A percentile compares a stretch with the other conserved stretches of the same genome.
Conservation (phyloP, 2,888 invertebrate genomes). For the Auanema freiburgensis region DNA sequence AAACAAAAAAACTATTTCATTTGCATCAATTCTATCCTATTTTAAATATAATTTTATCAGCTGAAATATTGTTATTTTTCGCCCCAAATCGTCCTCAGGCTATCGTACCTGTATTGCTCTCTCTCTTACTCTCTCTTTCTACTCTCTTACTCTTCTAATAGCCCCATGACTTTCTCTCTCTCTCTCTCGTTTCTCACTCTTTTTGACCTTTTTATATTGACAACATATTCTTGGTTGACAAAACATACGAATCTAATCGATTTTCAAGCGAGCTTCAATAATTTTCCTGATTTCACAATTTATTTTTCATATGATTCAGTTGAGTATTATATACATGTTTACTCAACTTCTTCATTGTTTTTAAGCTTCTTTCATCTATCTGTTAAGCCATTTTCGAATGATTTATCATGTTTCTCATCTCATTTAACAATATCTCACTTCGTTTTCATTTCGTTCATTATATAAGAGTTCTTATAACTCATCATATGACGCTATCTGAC, state of each 20-base stretch:
- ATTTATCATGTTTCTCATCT: neutral
- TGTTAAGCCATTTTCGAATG: neutral
- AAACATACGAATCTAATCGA: neutral
- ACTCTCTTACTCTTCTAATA: neutral
- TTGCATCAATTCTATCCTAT: neutral
- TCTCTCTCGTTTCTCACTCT: neutral
- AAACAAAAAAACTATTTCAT: neutral
- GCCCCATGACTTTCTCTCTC: constrained; percentile 1
- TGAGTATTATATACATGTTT: neutral
- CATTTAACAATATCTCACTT: neutral
- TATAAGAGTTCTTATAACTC: too few relatives aligned
- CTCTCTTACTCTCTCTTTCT: constrained; percentile 6
- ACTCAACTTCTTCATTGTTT: too few relatives aligned
- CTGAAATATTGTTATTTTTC: neutral
- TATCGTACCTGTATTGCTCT: neutral
- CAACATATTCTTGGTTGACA: neutral
- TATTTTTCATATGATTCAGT: neutral
- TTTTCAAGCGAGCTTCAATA: neutral
- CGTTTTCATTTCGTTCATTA: too few relatives aligned
- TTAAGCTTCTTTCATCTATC: neutral
- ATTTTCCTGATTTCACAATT: neutral
- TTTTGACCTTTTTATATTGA: neutral
- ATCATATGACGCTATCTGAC: too few relatives aligned
- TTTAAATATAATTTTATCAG: neutral
- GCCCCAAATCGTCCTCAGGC: neutral